Base-by-base conservation (phyloP, 2,888 invertebrate species). In the Andrena hattorfiana region DNA sequence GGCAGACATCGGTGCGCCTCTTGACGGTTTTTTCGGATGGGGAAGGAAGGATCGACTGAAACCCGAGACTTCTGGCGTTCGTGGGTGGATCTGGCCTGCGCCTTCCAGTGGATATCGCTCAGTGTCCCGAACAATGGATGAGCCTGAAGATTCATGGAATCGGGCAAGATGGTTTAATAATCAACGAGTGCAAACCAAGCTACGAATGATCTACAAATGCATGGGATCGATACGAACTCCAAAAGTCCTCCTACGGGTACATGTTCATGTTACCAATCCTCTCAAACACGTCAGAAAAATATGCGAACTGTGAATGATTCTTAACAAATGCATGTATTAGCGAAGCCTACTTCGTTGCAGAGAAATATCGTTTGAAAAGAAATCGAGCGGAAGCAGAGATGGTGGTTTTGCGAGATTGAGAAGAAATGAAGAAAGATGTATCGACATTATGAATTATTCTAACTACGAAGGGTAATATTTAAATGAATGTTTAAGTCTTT, bases 11-110 rank as follows among this genome's bases (percentile, higher is more conserved):
- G 68, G 60, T 60, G 60, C 51, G 20, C 28, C 56, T 32, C 62
- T 42, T 51, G 67, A 32, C 66, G 75, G 56, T 51, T 80, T 49
- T 85, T 84, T 84, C 66, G 59, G 48, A 26, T 13, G 8, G 35
- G 30, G 0, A 10, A 23, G 70, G 26, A 62, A 63, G 77, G 77
- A 74, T 70, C 72, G 75, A 81, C 63, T 77, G 86, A 81, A 87
- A 87, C 56, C 54, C 64, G 87, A 88, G 78, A 88, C 49, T 49
- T 26, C 59, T 28, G 6, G 54, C 26, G 56, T 62, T 78, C 49
- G 81, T 86, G 69, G 80, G 77, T 78, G 88, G 74, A 71, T 62
- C 68, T 8, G 35, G 59, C 42, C n/a, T 62, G 42, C 28, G 49
- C 49, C 20, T 49, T 7, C 56, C 69, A 16, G 13, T 26, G n/a